phyloP scores from a whole-genome alignment of 1,140 invertebrate genomes.

The Lasioglossum albipes region DNA sequence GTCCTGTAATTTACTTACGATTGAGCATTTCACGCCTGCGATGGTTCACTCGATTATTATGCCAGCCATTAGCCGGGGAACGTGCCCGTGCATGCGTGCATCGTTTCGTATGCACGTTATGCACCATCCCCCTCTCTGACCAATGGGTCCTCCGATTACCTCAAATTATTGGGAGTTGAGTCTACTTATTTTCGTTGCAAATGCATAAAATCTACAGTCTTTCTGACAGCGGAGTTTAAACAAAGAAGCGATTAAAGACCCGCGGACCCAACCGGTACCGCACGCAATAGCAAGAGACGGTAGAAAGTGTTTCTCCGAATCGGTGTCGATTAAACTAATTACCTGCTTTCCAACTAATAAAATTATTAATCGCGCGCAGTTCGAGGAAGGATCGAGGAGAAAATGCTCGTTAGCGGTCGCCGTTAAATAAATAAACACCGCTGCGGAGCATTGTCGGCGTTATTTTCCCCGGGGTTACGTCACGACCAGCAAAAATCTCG shows the following conservation, averaged over 20 bases:
- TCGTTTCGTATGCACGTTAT: slow-evolving; percentile 1
- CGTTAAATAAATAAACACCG: slow-evolving; percentile 3
- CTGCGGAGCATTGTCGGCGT: not conserved
- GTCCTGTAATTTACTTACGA: slow-evolving; percentile 64
- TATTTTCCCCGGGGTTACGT: slow-evolving; percentile 1
- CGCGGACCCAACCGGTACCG: no score
- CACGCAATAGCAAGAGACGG: not conserved
- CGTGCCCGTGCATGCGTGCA: slow-evolving; percentile 35
- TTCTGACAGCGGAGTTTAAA: no score
- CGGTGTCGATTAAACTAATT: slow-evolving; percentile 9
- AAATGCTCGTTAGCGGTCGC: slow-evolving; percentile 13
- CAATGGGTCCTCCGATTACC: not conserved
- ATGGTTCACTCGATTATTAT: slow-evolving; percentile 60
- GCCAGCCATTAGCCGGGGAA: slow-evolving; percentile 40
- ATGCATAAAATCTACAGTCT: no score
- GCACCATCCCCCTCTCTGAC: slow-evolving; percentile 25
- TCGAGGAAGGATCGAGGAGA: slow-evolving; percentile 2
- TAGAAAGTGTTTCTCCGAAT: slow-evolving; percentile 25
- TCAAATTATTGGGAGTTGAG: no score
- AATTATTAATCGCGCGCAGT: not conserved
- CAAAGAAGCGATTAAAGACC: no score
- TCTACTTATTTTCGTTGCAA: no score
- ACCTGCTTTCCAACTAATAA: slow-evolving; percentile 14
- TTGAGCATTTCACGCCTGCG: slow-evolving; percentile 66
- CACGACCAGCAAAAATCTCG: slow-evolving; percentile 6